phyloP scores from a whole-genome alignment of 1,140 invertebrate genomes.

The Ooceraea biroi region DNA sequence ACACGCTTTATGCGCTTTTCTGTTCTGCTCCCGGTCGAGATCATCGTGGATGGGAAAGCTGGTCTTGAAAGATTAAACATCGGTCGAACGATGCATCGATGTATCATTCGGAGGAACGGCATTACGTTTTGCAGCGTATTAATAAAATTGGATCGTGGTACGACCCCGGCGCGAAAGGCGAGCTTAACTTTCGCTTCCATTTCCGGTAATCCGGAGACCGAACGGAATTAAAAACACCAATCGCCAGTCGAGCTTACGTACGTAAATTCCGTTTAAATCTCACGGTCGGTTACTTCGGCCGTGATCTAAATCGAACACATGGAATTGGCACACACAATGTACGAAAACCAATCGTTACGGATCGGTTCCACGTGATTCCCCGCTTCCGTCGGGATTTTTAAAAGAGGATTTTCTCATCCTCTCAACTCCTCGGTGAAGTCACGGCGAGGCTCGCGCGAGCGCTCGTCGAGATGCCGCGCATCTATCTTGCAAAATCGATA shows the following conservation, averaged over 20 bases:
- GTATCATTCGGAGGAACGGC: background rate
- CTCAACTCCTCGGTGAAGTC: background rate
- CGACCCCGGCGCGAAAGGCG: background rate
- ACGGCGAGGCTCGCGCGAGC: background rate
- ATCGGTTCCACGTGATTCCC: conserved; percentile 2
- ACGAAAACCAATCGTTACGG: background rate
- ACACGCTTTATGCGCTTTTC: background rate
- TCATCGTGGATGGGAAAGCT: background rate
- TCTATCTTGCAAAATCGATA: background rate
- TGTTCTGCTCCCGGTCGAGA: background rate
- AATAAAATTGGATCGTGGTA: background rate
- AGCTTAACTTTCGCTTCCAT: background rate
- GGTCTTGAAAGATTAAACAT: background rate
- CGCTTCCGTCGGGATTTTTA: background rate
- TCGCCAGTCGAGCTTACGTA: background rate
- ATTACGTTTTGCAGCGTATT: background rate
- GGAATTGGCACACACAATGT: conserved; percentile 24
- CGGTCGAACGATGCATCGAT: background rate
- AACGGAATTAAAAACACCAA: background rate
- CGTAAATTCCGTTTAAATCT: conserved; percentile 26
- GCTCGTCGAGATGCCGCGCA: background rate
- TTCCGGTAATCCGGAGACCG: background rate
- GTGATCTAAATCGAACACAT: conserved; percentile 33
- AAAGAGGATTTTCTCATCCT: background rate
- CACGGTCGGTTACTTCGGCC: background rate